Evolutionary conservation across 1,140 invertebrate genomes (phyloP), one percentile per base, ranked within the genome.

Genomic region (Leptopilina clavipes): DNA sequence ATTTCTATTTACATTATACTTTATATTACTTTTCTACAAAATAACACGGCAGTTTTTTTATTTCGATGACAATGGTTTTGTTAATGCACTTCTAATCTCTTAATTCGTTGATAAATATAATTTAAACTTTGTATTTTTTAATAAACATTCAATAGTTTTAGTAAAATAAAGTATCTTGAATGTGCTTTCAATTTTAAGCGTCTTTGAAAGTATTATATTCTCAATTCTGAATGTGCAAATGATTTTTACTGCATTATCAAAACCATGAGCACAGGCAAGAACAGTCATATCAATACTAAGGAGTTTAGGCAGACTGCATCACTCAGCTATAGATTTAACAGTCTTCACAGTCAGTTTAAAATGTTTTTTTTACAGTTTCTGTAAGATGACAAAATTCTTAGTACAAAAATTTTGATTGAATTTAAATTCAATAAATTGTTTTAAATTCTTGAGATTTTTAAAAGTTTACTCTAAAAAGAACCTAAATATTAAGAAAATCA

Each of bases 31-130:
- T 72, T n/a, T 56, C 72, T 74, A 65, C 54, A 74, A 74, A 17
- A 74, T 56, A 74, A 74, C 52, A 65, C 73, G 73, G 73, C 73
- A 74, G 73, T 74, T 74, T 74, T 31, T 65, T 65, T 65, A 37
- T 31, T 54, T 73, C 72, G 52, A 40, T 74, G 37, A 56, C n/a
- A 54, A 54, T 73, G 72, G 56, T 56, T 73, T 73, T 73, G 44
- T 7, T 37, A 40, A 37, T 73, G 18, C 45, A 14, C 11, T 73
- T 56, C 5, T 19, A 56, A 48, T 54, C 44, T 19, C n/a, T 73
- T 14, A 73, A 59, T 73, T 48, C 45, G 12, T 48, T 14, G 48
- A 73, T 56, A 12, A 54, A 54, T 14, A 31, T 31, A 31, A 31
- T 31, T 31, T 31, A 31, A 31, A 31, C 25, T 31, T 31, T 31